Evolutionary conservation across 2,797 vertebrate species (phyloP).

Genomic region (Galago senegalensis): DNA sequence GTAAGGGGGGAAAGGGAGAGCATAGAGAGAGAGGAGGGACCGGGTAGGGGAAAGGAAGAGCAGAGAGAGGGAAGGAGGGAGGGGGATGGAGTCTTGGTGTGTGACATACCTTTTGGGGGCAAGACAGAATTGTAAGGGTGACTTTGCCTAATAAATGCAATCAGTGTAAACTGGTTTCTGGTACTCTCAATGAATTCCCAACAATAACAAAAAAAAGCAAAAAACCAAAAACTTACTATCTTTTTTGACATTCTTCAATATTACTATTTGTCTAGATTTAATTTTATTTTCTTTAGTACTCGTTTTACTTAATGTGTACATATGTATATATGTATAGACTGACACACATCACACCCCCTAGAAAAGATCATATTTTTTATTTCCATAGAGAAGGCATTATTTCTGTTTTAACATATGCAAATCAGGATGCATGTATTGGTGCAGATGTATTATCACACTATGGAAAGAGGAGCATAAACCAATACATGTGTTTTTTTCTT

Average conservation of each 20-base stretch:
- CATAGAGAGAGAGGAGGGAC: no score
- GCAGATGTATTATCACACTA: not conserved
- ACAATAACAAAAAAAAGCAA: no score
- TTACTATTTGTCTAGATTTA: not conserved
- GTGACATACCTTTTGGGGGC: no score
- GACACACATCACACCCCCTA: constrained; percentile 6
- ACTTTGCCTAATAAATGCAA: no score
- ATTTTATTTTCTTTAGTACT: constrained; percentile 38
- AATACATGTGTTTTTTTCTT: not conserved
- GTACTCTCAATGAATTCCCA: no score
- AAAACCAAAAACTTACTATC: not conserved
- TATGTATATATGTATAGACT: constrained; percentile 35
- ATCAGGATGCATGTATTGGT: not conserved
- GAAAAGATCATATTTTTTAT: constrained; percentile 52
- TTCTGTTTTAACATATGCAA: constrained; percentile 51
- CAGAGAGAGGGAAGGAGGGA: no score
- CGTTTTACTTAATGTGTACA: constrained; percentile 36
- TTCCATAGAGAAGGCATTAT: constrained; percentile 44
- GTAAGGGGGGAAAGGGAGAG: no score
- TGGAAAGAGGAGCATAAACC: not conserved
- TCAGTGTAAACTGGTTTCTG: no score
- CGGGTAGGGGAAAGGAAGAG: no score
- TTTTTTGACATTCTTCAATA: constrained; percentile 1
- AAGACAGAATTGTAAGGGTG: no score
- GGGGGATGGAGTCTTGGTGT: no score